Evolutionary conservation across 1,140 invertebrate genomes (phyloP).

Genomic region (Drosophila tropicalis): DNA sequence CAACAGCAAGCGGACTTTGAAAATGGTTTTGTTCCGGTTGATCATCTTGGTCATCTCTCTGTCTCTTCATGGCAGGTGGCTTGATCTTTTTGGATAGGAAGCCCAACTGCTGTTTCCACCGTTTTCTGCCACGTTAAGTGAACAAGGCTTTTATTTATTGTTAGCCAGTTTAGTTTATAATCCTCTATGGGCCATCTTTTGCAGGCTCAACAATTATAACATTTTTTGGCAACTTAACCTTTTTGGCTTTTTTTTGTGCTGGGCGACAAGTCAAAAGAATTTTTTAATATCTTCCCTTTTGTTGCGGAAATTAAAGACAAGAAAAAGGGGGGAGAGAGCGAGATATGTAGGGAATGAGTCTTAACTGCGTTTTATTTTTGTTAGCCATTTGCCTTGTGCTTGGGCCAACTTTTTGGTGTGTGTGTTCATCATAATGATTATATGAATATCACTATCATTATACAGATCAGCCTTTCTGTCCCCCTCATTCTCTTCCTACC

Average conservation of each 20-base stretch:
- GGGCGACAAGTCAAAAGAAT: constrained; percentile 2
- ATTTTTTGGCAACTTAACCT: neutral
- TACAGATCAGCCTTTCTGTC: neutral
- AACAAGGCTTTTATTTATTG: neutral
- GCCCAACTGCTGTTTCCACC: constrained; percentile 7
- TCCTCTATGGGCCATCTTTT: neutral
- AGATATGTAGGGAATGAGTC: neutral
- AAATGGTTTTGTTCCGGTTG: constrained; percentile 60
- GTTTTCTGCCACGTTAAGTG: neutral
- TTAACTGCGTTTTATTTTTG: constrained; percentile 1
- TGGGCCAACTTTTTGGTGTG: neutral
- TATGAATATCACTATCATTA: constrained; percentile 19
- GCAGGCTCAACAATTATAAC: neutral
- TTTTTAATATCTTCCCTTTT: neutral
- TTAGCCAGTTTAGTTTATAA: constrained; percentile 8
- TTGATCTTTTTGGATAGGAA: constrained; percentile 56
- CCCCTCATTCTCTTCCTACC: neutral
- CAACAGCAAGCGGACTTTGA: constrained; percentile 31
- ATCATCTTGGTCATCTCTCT: constrained; percentile 16
- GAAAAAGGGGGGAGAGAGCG: neutral
- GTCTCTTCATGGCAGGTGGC: constrained; percentile 58
- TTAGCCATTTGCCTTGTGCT: neutral
- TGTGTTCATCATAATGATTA: constrained; percentile 14
- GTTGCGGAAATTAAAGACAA: constrained; percentile 1
- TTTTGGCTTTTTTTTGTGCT: neutral